Base-by-base conservation (phyloP, 2,797 vertebrate species). In the Ctenopoma kingsleyae region DNA sequence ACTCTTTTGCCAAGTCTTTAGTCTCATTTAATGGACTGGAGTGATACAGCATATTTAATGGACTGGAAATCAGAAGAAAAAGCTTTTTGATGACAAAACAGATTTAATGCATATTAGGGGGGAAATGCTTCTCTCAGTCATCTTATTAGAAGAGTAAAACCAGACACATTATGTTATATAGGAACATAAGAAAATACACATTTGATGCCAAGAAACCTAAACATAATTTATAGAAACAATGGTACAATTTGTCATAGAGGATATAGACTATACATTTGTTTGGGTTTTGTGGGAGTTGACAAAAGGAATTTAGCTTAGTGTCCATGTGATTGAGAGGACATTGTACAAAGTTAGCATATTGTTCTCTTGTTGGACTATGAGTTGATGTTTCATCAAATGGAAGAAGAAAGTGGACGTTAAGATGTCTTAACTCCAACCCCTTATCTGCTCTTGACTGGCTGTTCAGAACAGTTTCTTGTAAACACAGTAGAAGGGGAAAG, bases 381-480 rank as follows among this genome's bases (percentile, higher is more conserved):
- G 62, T 70, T 54, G 68, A 76, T 6, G 40, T 74, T 86, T 89
- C 71, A 74, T 80, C 41, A 77, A 80, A 73, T 58, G 73, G 62
- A 48, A 82, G 53, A 75, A 65, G 49, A 69, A 76, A 81, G 74
- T 71, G 71, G 70, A 80, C 61, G 36, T n/a, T 30, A 47, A 66
- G 57, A 85, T 84, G 76, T 82, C 69, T 60, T 61, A 77, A 71
- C 77, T 56, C 60, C 71, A 61, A 70, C 41, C 2, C 36, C 80
- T 85, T 89, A 87, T 84, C 86, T 85, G 25, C 53, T 48, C 75
- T 60, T 43, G 40, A 80, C 71, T 68, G 79, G 55, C 68, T 78
- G 61, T 72, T 86, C 65, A 64, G 36, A 47, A 48, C 38, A 82
- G 67, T 81, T 76, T 81, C 76, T 76, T 83, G 51, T 81, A 83